Conservation (phyloP, 2,797 vertebrate genomes). For the Vireo griseus region DNA sequence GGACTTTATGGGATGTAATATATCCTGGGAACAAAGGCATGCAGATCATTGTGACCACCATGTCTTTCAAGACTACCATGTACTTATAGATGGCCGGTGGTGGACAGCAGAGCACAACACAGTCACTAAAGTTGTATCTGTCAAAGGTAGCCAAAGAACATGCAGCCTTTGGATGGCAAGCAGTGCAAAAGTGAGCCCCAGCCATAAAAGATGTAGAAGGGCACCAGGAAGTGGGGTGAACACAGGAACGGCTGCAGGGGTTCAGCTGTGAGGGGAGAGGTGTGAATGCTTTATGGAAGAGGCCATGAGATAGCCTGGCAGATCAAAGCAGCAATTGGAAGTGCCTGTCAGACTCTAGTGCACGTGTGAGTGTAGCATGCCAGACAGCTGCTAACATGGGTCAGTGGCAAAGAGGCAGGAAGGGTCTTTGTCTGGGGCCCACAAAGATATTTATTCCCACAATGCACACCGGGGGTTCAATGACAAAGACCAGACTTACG, state of each 20-base stretch:
- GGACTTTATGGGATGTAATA: background rate
- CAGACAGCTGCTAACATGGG: no score
- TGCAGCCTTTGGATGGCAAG: background rate
- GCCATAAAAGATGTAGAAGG: background rate
- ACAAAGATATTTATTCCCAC: no score
- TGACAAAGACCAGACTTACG: no score
- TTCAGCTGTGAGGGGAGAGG: background rate
- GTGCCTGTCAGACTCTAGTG: background rate
- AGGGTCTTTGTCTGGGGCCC: no score
- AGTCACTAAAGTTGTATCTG: background rate
- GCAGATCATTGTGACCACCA: background rate
- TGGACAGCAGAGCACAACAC: background rate
- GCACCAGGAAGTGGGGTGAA: background rate
- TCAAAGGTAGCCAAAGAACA: background rate
- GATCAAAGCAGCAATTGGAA: background rate
- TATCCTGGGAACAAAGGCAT: background rate
- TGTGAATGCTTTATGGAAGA: background rate
- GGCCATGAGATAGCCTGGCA: background rate
- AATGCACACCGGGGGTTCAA: no score
- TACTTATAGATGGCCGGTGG: background rate
- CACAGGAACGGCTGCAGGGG: background rate
- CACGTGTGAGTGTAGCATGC: no score
- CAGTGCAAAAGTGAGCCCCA: background rate
- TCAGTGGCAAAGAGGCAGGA: no score
- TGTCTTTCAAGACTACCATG: background rate